Evolutionary conservation across 1,140 invertebrate species (phyloP).

Genomic region (Hermatobates lingyangjiaoensis): DNA sequence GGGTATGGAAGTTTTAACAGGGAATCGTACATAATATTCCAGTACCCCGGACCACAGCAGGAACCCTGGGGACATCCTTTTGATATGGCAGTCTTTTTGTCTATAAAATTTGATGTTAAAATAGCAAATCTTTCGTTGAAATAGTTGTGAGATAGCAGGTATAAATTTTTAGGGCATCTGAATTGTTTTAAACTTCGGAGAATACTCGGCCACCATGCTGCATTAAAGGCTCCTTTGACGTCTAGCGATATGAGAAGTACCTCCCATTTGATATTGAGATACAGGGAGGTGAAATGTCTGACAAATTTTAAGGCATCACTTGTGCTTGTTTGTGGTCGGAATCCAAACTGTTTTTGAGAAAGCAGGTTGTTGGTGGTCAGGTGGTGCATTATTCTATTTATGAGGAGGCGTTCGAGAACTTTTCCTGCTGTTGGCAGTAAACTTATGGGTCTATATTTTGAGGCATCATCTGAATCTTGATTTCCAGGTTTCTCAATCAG

Average conservation of each 20-base stretch:
- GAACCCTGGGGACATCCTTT: too few species aligned
- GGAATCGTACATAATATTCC: too few species aligned
- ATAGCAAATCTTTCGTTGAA: too few species aligned
- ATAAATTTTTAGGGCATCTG: too few species aligned
- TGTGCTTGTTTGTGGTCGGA: slow-evolving; percentile 1
- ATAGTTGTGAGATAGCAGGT: too few species aligned
- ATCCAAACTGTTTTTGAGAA: slow-evolving; percentile 1
- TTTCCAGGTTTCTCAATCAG: not conserved
- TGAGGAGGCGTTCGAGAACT: slow-evolving; percentile 1
- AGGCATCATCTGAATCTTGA: not conserved
- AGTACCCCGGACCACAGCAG: too few species aligned
- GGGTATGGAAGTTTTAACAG: too few species aligned
- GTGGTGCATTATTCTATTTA: not conserved
- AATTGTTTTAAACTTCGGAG: too few species aligned
- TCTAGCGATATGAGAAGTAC: not conserved
- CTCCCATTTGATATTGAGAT: not conserved
- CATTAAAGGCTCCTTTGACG: not conserved
- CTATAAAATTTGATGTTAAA: too few species aligned
- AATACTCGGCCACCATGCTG: not conserved
- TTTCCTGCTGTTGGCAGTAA: not conserved
- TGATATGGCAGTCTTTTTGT: too few species aligned
- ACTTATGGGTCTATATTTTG: slow-evolving; percentile 2
- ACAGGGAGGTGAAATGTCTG: not conserved
- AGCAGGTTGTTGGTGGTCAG: not conserved
- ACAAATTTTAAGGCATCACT: not conserved